Conservation (phyloP, 2,113 vertebrate species). For the Tringa solitaria region DNA sequence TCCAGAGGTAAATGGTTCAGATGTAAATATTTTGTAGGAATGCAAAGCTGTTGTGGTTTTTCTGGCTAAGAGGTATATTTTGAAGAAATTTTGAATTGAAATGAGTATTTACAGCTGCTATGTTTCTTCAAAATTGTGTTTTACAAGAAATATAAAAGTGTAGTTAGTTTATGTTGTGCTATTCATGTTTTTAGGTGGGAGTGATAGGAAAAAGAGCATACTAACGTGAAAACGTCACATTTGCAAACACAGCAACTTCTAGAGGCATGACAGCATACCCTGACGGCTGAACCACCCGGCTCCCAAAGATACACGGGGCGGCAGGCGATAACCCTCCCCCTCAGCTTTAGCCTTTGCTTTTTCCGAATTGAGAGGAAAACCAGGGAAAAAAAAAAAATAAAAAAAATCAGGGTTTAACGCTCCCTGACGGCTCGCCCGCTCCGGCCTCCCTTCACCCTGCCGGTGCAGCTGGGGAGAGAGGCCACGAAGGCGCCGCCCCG, state of each 20-base stretch:
- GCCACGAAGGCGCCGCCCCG: background rate
- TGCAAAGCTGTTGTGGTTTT: background rate
- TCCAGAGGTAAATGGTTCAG: background rate
- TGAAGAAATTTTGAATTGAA: background rate
- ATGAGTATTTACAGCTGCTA: background rate
- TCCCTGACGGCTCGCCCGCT: accelerated
- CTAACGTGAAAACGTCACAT: background rate
- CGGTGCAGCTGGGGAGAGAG: background rate
- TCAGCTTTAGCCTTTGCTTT: accelerated
- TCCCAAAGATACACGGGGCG: accelerated
- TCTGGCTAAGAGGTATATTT: background rate
- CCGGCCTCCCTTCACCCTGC: background rate
- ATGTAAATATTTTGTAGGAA: background rate
- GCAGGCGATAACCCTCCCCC: accelerated
- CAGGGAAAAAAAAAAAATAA: background rate
- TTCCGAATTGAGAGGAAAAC: background rate
- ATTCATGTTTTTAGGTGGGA: background rate
- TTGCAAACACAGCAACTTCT: accelerated
- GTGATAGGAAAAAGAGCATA: background rate
- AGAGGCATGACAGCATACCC: background rate
- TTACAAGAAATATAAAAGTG: background rate
- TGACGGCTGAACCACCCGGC: too few species aligned
- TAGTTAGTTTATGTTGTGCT: background rate
- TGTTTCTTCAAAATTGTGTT: background rate
- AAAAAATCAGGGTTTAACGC: background rate